phyloP scores from a whole-genome alignment of 2,113 vertebrate genomes.

The Trogon melanurus region DNA sequence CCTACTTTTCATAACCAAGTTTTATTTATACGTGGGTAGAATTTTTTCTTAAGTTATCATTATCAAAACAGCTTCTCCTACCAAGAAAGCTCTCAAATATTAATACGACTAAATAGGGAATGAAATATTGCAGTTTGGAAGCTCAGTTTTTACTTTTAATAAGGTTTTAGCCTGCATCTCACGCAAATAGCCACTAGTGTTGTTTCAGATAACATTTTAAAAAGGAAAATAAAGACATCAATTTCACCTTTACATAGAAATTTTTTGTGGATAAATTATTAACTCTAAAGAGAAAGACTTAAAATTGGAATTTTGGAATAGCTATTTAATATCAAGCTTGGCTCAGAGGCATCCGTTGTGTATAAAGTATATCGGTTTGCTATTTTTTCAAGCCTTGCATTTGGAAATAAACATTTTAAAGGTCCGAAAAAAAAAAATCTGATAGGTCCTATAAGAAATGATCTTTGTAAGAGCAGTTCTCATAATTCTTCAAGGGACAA shows the following conservation, averaged over 20 bases:
- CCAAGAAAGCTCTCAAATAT: neutral
- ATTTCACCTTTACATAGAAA: neutral
- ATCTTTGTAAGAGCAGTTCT: neutral
- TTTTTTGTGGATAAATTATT: neutral
- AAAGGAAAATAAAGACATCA: neutral
- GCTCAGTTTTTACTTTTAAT: neutral
- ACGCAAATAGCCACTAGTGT: neutral
- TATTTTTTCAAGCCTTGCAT: neutral
- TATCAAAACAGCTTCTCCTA: neutral
- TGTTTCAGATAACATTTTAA: neutral
- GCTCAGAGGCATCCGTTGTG: neutral
- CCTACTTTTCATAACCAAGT: constrained; percentile 38
- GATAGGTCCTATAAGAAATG: neutral
- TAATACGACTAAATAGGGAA: neutral
- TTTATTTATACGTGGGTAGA: neutral
- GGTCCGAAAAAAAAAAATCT: neutral
- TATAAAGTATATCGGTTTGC: neutral
- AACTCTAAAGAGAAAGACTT: neutral
- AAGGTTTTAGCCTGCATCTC: neutral
- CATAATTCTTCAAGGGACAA: neutral
- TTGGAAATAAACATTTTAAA: neutral
- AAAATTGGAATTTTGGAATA: neutral
- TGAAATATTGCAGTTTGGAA: neutral
- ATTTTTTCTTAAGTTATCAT: neutral
- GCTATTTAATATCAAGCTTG: neutral